Conservation (phyloP, 2,113 vertebrate species). For the Saguinus imperator region DNA sequence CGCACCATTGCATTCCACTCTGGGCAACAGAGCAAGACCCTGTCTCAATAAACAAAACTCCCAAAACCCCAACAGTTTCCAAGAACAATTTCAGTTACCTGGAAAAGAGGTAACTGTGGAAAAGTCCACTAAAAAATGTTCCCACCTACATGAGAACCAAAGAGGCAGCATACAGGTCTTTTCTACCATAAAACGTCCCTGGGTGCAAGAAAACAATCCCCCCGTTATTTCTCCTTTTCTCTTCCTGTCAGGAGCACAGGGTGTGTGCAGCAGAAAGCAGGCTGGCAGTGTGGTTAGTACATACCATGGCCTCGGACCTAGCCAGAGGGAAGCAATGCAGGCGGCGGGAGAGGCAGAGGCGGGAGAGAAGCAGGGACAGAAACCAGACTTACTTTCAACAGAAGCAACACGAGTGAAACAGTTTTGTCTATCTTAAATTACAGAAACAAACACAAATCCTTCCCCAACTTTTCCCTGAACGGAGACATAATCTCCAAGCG, state of each 20-base stretch:
- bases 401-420: conserved; percentile 86
- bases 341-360: conserved; percentile 84
- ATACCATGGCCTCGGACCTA: conserved; percentile 96
- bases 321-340: conserved; percentile 92
- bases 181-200: neutral
- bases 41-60: no score
- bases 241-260: conserved; percentile 48
- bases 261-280: conserved; percentile 78
- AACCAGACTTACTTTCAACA: conserved; percentile 95
- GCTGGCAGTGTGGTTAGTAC: conserved; percentile 88
- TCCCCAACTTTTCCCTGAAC: neutral
- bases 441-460: conserved; percentile 63
- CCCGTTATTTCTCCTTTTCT: conserved; percentile 86
- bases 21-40: no score
- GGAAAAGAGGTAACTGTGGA: no score
- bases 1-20: no score
- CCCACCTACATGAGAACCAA: neutral
- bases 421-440: conserved; percentile 75
- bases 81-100: neutral
- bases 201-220: neutral
- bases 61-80: neutral
- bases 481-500: neutral
- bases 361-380: conserved; percentile 93
- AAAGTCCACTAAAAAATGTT: neutral
- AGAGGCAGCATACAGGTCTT: neutral